These are phyloP conservation scores for Anhinga rufa DNA, from an alignment of 2,113 vertebrate genomes.

Conservation along the genomic window DNA sequence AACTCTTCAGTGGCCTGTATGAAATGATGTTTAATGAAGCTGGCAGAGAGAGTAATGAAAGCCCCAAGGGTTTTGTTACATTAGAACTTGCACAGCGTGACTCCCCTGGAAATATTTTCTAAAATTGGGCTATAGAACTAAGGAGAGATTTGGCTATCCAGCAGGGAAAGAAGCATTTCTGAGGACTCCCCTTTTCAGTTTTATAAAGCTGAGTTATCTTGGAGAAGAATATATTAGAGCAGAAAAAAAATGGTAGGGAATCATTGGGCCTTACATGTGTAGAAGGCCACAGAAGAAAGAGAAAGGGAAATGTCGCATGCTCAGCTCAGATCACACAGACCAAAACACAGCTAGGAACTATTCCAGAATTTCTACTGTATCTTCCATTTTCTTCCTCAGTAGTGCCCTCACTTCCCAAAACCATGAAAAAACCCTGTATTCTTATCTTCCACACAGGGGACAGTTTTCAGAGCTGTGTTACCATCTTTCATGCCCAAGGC, in stretches of 20 bases:
- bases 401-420: neutral
- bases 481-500: neutral
- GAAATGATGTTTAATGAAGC: conserved; percentile 56
- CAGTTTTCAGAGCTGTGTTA: neutral
- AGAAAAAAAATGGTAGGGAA: neutral
- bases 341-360: neutral
- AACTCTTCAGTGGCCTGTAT: conserved; percentile 33
- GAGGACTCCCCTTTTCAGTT: neutral
- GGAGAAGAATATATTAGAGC: neutral
- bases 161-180: neutral
- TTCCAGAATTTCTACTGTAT: neutral
- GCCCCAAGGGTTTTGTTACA: conserved; percentile 45
- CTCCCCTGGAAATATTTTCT: conserved; percentile 17
- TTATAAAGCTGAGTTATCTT: neutral
- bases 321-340: neutral
- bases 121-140: neutral
- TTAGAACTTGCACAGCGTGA: conserved; percentile 23
- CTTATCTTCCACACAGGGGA: neutral
- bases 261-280: neutral
- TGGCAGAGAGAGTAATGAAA: conserved; percentile 52
- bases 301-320: neutral
- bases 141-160: neutral
- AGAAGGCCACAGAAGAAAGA: neutral
- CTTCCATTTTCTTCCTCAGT: neutral
- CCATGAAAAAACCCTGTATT: neutral